Base-by-base conservation (phyloP, 1,140 invertebrate genomes). In the Drosophila azteca region DNA sequence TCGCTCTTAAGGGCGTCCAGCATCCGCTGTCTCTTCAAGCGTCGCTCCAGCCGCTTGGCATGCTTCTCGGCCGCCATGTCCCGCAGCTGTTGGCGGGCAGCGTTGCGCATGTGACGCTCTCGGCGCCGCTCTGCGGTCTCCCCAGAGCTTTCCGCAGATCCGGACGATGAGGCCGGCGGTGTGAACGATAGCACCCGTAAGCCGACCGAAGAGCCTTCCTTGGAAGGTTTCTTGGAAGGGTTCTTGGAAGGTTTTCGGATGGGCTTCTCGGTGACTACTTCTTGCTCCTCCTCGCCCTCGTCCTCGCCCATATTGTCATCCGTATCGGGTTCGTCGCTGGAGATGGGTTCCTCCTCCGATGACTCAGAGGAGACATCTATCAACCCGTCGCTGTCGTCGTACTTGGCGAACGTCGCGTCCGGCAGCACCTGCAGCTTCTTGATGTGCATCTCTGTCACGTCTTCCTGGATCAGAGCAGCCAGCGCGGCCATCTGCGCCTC, bases 341-440 rank as follows among this genome's bases (percentile, higher is more conserved):
- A 77, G n/a, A 77, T 57, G 0, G 41, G 11, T 17, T 64, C 72
- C 22, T 75, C 54, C 11, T 71, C 78, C 0, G 58, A 63, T 6
- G 66, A 62, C 11, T 53, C 68, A 2, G 71, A 76, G 6, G 57
- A 60, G 5, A 75, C 48, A 22, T 72, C 69, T 20, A 46, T 7
- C 0, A 66, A 50, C 6, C 43, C 29, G 4, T 80, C 61, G n/a
- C 52, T 59, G 2, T 64, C 50, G 6, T 73, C 7, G 22, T 66
- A 48, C 13, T 72, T 62, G 2, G 31, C 4, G 24, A 85, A 80
- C 3, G 53, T 51, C 0, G 39, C 11, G 0, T 71, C 73, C 17
- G 60, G 48, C 35, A 87, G 31, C 0, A 67, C 52, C 11, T 85
- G 73, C 57, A 85, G 63, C 13, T 48, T 48, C n/a, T 57, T 63